Conservation (phyloP, 2,113 vertebrate species). For the Nibea albiflora region DNA sequence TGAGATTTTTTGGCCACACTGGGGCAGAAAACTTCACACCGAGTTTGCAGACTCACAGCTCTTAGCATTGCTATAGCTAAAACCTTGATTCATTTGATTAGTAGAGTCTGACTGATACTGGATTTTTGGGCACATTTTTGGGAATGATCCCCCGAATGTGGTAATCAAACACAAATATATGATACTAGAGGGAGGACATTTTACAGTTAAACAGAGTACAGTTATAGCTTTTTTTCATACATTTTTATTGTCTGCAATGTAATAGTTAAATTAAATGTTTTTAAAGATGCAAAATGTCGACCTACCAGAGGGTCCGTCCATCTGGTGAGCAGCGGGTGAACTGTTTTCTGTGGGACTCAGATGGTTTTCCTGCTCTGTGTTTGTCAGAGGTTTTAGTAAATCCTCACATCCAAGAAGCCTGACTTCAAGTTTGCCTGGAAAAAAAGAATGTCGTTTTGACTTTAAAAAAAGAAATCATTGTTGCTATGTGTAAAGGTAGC, state of each 20-base stretch:
- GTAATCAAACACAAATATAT: no score
- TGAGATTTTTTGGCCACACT: neutral
- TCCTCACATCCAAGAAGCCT: slow-evolving; percentile 76
- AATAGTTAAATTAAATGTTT: neutral
- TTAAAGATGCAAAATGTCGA: neutral
- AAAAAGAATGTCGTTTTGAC: neutral
- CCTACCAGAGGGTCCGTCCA: slow-evolving; percentile 29
- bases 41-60: no score
- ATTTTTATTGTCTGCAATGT: no score
- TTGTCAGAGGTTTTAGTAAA: slow-evolving; percentile 52
- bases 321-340: slow-evolving; percentile 15
- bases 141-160: no score
- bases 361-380: slow-evolving; percentile 23
- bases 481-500: neutral
- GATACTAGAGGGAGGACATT: no score
- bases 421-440: slow-evolving; percentile 75
- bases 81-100: no score
- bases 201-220: no score
- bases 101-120: no score
- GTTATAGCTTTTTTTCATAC: no score
- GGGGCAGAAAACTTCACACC: neutral
- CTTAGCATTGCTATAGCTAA: no score
- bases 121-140: no score
- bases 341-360: slow-evolving; percentile 12
- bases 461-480: neutral